Conservation (phyloP, 2,113 vertebrate species). For the Campylorhamphus procurvoides region DNA sequence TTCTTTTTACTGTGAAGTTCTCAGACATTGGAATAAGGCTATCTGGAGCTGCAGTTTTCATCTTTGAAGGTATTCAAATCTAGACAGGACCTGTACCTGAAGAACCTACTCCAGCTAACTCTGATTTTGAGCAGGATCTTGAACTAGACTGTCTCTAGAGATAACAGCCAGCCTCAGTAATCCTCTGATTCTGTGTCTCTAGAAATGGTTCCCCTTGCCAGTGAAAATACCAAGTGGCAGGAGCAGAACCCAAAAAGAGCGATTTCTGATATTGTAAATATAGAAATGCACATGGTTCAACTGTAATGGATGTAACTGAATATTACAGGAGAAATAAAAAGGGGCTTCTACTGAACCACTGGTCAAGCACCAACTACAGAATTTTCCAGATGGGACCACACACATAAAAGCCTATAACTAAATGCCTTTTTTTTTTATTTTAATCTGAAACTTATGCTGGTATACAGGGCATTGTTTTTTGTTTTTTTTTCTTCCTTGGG, state of each 20-base stretch:
- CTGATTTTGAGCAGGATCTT: background rate
- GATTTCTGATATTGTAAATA: background rate
- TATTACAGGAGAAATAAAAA: background rate
- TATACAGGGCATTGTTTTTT: background rate
- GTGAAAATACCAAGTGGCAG: background rate
- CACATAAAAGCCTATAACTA: background rate
- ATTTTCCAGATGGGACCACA: background rate
- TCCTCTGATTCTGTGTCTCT: background rate
- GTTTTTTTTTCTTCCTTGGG: background rate
- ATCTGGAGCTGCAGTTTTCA: background rate
- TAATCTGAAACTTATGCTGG: background rate
- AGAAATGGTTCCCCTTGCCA: background rate
- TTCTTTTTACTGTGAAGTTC: background rate
- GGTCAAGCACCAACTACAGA: background rate
- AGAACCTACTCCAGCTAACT: background rate
- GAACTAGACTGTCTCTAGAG: background rate
- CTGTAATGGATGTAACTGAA: background rate
- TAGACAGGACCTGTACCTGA: accelerated
- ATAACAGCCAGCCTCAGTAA: background rate
- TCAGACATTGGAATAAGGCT: background rate
- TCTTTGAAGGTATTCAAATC: background rate
- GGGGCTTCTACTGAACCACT: background rate
- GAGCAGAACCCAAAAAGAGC: background rate
- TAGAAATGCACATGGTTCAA: background rate
- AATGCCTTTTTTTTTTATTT: background rate